Conservation (phyloP, 2,888 invertebrate species). For the Pollenia labialis region DNA sequence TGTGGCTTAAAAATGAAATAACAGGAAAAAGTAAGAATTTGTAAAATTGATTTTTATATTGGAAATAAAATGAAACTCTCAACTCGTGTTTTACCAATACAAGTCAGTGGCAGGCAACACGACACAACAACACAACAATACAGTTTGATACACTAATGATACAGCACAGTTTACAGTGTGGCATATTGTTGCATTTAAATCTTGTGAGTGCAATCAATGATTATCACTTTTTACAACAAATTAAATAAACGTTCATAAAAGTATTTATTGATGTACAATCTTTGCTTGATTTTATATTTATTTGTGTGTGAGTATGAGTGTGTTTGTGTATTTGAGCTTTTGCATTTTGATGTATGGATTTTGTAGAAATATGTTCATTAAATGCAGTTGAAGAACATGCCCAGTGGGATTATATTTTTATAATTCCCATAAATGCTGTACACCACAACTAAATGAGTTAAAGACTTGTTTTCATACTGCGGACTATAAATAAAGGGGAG, state of each 20-base stretch:
- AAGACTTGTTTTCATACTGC: background rate
- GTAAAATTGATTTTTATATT: slow-evolving; percentile 56
- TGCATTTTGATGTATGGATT: slow-evolving; percentile 11
- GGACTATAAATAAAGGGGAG: background rate
- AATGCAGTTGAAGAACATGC: slow-evolving; percentile 34
- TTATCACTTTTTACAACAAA: slow-evolving; percentile 64
- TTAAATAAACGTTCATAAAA: slow-evolving; percentile 57
- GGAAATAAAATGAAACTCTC: slow-evolving; percentile 1
- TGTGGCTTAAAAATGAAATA: slow-evolving; percentile 30
- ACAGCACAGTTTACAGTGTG: background rate
- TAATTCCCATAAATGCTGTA: slow-evolving; percentile 29
- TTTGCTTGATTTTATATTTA: background rate
- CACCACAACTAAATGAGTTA: background rate
- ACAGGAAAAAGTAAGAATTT: slow-evolving; percentile 33
- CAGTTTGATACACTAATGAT: background rate
- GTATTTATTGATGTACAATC: slow-evolving; percentile 19
- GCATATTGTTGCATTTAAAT: slow-evolving; percentile 58
- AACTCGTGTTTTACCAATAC: background rate
- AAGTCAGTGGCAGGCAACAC: background rate
- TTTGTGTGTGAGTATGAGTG: background rate
- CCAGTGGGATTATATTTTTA: slow-evolving; percentile 24
- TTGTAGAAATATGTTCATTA: slow-evolving; percentile 34
- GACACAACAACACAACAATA: background rate
- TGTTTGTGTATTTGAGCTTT: background rate
- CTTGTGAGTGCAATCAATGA: slow-evolving; percentile 66